Evolutionary conservation across 2,113 vertebrate species (phyloP).

Genomic region (Pionites leucogaster): DNA sequence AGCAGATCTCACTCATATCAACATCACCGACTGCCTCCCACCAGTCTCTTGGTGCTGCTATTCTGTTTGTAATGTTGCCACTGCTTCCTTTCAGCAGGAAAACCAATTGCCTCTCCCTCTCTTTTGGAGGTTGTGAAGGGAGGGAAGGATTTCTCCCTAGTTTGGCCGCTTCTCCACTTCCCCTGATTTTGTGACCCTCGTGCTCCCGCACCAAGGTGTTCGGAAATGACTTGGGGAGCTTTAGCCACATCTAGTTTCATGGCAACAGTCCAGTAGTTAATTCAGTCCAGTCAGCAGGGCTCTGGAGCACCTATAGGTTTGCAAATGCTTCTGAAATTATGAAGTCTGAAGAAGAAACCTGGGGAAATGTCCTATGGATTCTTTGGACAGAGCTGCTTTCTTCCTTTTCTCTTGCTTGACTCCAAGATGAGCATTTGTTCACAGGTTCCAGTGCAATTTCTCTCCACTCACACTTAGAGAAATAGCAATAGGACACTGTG

Average conservation of each 20-base stretch:
- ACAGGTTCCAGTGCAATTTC: not conserved
- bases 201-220: rapidly evolving
- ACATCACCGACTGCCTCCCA: not conserved
- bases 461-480: not conserved
- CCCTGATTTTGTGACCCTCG: rapidly evolving
- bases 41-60: not conserved
- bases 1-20: not conserved
- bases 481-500: not conserved
- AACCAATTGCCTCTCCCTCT: rapidly evolving
- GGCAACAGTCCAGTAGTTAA: not conserved
- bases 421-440: not conserved
- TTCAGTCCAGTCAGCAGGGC: too few species aligned
- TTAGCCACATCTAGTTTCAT: rapidly evolving
- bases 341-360: not conserved
- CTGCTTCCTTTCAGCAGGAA: not conserved
- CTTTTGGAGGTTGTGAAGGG: not conserved
- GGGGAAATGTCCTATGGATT: not conserved
- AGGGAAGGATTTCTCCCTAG: not conserved
- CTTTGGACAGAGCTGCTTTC: not conserved
- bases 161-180: rapidly evolving
- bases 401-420: not conserved
- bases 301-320: not conserved
- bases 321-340: not conserved
- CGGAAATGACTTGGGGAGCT: rapidly evolving
- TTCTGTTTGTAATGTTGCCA: not conserved